Evolutionary conservation across 2,888 invertebrate genomes (phyloP), one percentile per base, ranked within the genome.

Genomic region (Sesia bembeciformis): DNA sequence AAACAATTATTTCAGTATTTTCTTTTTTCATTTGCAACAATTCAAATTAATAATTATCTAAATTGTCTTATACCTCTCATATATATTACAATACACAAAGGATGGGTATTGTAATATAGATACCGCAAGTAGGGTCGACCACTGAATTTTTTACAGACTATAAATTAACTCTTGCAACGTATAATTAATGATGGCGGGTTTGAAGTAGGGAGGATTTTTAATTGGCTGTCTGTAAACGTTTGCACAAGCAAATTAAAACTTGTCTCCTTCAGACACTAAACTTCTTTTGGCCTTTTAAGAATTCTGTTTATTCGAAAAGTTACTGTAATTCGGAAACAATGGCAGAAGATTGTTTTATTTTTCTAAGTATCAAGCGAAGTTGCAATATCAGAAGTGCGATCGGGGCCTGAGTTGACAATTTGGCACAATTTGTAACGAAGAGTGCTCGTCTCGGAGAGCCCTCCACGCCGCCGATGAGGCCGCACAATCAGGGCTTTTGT

Each of bases 401-500:
- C 76, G 71, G 63, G 61, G 59, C 68, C 72, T 64, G 76, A 79
- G 71, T 81, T 79, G 78, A 75, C 81, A 83, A 81, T 83, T 84
- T 82, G 78, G 72, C 73, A 77, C 81, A 81, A 81, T 84, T 81
- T 78, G 76, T 78, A 70, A 72, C 65, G 58, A 60, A 80, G 81
- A 65, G 76, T 65, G 60, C 79, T 80, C 64, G 62, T 61, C 59
- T 59, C 53, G 60, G 76, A 8, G 76, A 52, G 65, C 63, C 52
- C 81, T 79, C 62, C 53, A 56, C 54, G 62, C 58, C 59, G 63
- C 69, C 75, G 73, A 74, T 72, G 78, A 74, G 72, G 69, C 71
- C 72, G 73, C 70, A 68, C 70, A 76, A 70, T 73, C 73, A 65
- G 67, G 68, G 66, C 74, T 78, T 78, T 80, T 81, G 76, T 77